Conservation (phyloP, 2,113 vertebrate genomes). For the Chloebia gouldiae region DNA sequence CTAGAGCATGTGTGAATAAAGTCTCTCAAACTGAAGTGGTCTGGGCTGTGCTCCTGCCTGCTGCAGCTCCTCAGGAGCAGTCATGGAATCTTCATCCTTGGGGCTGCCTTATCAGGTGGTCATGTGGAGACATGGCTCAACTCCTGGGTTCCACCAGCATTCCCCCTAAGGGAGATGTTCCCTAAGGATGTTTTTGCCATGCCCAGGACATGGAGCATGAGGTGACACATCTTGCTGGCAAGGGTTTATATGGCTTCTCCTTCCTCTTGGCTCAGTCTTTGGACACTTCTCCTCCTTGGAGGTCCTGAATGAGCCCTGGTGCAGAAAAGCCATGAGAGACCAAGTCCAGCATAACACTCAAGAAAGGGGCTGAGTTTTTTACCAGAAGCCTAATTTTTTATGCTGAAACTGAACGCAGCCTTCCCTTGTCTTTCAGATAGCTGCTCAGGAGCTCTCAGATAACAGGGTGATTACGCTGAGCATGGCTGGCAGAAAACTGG, state of each 20-base stretch:
- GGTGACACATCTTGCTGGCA: not conserved
- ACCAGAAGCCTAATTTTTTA: not conserved
- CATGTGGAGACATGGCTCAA: accelerated
- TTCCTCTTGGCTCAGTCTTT: not conserved
- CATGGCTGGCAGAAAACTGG: conserved; percentile 93
- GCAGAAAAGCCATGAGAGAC: not conserved
- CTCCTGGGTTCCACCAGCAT: not conserved
- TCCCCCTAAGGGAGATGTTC: not conserved
- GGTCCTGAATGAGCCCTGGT: not conserved
- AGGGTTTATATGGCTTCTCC: not conserved
- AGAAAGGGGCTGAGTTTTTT: not conserved
- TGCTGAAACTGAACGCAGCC: not conserved
- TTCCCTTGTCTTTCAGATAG: conserved; percentile 79
- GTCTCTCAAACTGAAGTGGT: not conserved
- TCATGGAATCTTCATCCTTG: not conserved
- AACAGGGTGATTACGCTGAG: conserved; percentile 96
- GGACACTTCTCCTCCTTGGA: not conserved
- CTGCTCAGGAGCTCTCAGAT: conserved; percentile 95
- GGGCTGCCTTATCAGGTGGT: accelerated
- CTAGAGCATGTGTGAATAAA: not conserved
- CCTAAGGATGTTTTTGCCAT: not conserved
- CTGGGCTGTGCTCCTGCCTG: not conserved
- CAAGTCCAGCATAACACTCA: not conserved
- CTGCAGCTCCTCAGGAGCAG: not conserved
- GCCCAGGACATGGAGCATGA: not conserved